These are phyloP conservation scores for Mellilla xanthometata DNA, from an alignment of 2,888 invertebrate species.

Conservation along the genomic window DNA sequence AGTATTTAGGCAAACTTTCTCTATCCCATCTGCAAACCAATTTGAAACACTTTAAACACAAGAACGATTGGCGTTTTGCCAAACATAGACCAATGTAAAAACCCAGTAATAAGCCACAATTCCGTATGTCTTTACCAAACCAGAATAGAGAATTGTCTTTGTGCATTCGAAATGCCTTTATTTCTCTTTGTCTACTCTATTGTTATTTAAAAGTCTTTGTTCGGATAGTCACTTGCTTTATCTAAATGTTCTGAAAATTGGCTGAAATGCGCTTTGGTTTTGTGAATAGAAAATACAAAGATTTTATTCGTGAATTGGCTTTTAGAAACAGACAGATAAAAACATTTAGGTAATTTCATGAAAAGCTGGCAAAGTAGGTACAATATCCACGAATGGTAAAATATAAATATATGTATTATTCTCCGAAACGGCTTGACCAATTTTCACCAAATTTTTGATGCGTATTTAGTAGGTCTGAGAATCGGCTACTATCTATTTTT, in stretches of 20 bases:
- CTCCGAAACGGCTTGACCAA: no score
- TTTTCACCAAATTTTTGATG: no score
- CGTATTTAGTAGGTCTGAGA: no score
- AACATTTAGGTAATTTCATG: no score
- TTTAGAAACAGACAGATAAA: no score
- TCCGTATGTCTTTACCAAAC: slow-evolving; percentile 33
- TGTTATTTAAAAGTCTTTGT: slow-evolving; percentile 6
- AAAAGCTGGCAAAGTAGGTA: no score
- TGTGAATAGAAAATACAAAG: no score
- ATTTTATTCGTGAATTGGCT: no score
- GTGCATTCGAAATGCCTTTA: slow-evolving; percentile 25
- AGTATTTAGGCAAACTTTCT: slow-evolving; percentile 15
- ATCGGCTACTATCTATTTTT: no score
- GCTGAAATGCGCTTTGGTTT: background rate
- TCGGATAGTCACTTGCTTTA: slow-evolving; percentile 5
- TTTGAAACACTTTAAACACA: slow-evolving; percentile 8
- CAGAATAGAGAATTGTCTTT: slow-evolving; percentile 27
- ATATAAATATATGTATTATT: no score
- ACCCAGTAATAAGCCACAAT: slow-evolving; percentile 27
- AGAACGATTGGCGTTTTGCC: slow-evolving; percentile 29
- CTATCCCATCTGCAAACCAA: background rate
- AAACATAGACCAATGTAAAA: slow-evolving; percentile 32
- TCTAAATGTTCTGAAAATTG: background rate
- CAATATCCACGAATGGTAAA: no score
- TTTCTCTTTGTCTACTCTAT: slow-evolving; percentile 1